A percentile compares a stretch with the other conserved stretches of the same genome.
Evolutionary conservation across 2,888 invertebrate species (phyloP).

Genomic region (Temnothorax rugatulus): DNA sequence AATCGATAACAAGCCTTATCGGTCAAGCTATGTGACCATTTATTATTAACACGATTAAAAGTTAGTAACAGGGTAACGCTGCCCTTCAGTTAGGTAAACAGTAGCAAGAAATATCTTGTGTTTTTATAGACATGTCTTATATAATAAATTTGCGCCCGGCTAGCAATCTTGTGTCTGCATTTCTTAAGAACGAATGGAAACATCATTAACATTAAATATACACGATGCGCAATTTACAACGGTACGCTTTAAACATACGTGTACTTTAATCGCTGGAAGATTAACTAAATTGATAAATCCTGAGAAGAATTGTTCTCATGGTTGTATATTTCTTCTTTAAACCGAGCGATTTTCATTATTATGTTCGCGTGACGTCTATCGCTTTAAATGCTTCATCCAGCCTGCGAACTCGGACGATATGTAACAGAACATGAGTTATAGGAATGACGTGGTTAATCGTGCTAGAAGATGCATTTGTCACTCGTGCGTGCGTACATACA

Average conservation of each 20-base stretch:
- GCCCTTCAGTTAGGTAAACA: constrained; percentile 17
- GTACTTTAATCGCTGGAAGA: neutral
- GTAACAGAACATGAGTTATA: neutral
- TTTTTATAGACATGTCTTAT: neutral
- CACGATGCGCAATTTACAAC: neutral
- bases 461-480: neutral
- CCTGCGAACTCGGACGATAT: neutral
- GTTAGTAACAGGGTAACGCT: neutral
- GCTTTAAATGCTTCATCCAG: neutral
- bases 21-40: neutral
- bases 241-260: neutral
- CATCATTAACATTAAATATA: neutral
- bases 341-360: constrained; percentile 13
- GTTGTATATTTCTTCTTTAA: neutral
- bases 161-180: neutral
- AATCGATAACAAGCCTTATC: neutral
- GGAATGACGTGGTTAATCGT: constrained; percentile 8
- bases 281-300: neutral
- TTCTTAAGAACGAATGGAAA: neutral
- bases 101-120: neutral
- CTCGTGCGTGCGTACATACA: constrained; percentile 3
- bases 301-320: neutral
- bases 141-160: neutral
- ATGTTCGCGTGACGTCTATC: neutral
- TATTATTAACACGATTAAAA: constrained; percentile 12